These are phyloP conservation scores for Crocuta crocuta DNA, from an alignment of 2,113 vertebrate genomes.

Conservation along the genomic window DNA sequence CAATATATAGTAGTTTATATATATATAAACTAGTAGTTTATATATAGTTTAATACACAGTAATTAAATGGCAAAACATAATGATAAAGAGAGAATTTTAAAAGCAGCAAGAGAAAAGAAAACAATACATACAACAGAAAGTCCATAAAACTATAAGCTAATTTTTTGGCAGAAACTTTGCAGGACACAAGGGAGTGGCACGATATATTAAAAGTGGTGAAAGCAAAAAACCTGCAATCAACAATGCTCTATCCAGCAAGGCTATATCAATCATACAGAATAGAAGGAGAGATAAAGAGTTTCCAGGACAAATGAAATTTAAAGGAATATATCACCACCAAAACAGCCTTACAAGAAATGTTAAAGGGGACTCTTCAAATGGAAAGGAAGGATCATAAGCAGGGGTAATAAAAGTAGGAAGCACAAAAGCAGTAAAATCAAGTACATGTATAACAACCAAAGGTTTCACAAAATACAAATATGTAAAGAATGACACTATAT, in stretches of 20 bases:
- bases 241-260: neutral
- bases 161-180: neutral
- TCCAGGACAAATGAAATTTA: neutral
- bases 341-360: neutral
- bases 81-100: neutral
- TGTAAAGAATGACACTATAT: neutral
- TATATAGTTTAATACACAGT: neutral
- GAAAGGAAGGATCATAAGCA: neutral
- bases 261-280: neutral
- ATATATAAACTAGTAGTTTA: too few species aligned
- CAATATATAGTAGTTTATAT: neutral
- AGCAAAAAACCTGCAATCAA: neutral
- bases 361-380: neutral
- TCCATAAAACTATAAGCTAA: neutral
- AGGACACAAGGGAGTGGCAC: neutral
- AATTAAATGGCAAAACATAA: neutral
- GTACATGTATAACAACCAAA: neutral
- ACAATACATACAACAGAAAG: neutral
- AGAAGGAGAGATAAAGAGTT: neutral
- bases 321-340: neutral
- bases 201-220: neutral
- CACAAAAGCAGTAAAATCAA: neutral
- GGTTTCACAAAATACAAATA: neutral
- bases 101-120: neutral
- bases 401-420: neutral